Evolutionary conservation across 2,888 invertebrate genomes (phyloP), one percentile per base, ranked within the genome.

Genomic region (Apodemia zela): DNA sequence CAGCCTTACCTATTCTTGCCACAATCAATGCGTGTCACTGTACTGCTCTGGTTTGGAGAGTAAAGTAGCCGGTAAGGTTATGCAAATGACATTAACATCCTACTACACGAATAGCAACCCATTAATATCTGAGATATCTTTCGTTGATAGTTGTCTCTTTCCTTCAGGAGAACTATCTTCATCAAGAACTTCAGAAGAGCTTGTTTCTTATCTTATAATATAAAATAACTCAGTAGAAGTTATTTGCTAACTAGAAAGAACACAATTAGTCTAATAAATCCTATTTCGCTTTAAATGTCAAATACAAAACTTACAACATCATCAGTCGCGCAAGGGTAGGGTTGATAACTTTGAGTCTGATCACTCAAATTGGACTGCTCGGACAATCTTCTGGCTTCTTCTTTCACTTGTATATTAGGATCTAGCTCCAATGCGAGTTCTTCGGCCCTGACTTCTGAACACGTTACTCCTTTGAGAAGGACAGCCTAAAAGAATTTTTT

Each of bases 321-420:
- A 67, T 91, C 89, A 75, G 78, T 80, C 4, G 79, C 83, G 70
- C 86, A 87, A 8, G 89, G 87, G 60, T 91, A 91, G 10, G 88
- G 87, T 69, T 91, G 92, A 69, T 90, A 90, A 6, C 79, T 78
- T 67, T 90, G 89, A 0, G 86, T 76, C 71, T 89, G 91, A 67
- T 92, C 92, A 61, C 92, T 92, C 66, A 90, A 71, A 71, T 90
- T 92, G 25, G 92, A 92, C 74, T 92, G 92, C 65, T 92, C 92
- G 0, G 92, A 92, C 0, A 92, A 77, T 51, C 92, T 77, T 60
- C 92, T 76, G 15, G 89, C 89, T 71, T 92, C 92, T 64, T 92
- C 92, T 69, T 92, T 92, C 49, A 92, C 87, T 63, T 90, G 89
- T 4, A 91, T 81, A 69, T 84, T 87, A 25, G 90, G 90, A 64